Conservation (phyloP, 1,140 invertebrate genomes). For the Melipona quadrifasciata region DNA sequence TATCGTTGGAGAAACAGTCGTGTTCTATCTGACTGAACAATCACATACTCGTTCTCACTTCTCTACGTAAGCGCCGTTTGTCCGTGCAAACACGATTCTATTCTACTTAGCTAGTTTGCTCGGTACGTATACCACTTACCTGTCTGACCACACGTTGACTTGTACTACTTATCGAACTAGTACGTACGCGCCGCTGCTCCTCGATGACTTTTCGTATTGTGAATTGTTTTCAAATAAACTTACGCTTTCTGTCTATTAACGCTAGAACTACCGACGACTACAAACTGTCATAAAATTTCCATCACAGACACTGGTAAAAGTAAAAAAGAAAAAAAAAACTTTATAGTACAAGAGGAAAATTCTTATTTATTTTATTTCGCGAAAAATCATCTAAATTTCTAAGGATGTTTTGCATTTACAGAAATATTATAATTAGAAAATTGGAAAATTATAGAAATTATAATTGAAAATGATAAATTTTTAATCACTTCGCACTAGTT, state of each 20-base stretch:
- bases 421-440: too few species aligned
- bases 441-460: too few species aligned
- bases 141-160: background rate
- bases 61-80: background rate
- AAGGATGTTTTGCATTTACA: too few species aligned
- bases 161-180: background rate
- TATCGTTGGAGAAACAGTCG: background rate
- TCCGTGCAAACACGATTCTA: background rate
- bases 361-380: too few species aligned
- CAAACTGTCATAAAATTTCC: too few species aligned
- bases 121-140: background rate
- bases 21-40: background rate
- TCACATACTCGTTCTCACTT: background rate
- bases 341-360: too few species aligned
- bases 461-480: too few species aligned
- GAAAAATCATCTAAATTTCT: too few species aligned
- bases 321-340: too few species aligned
- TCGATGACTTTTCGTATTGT: background rate
- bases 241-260: background rate
- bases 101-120: constrained; percentile 13
- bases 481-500: too few species aligned
- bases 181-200: background rate
- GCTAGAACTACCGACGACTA: too few species aligned
- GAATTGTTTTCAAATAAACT: background rate
- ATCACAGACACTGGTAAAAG: too few species aligned